Base-by-base conservation (phyloP, 2,888 invertebrate genomes). In the Agrypnus murinus region DNA sequence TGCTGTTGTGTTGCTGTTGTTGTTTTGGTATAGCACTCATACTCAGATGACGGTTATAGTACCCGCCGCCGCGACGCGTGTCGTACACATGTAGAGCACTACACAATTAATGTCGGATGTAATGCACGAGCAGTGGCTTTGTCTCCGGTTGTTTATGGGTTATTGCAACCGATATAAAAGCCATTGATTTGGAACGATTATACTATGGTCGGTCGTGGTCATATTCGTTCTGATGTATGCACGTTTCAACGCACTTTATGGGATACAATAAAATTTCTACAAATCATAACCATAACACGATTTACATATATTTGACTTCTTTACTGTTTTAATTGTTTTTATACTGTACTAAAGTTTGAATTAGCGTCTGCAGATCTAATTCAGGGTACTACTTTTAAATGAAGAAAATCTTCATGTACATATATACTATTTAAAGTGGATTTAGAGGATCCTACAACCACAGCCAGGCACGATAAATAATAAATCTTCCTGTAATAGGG, bases 41-140 rank as follows among this genome's bases (percentile, higher is more conserved):
- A 70, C 60, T 70, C 70, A 65, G 70, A 70, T 66, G 70, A 70
- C 70, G 70, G 62, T 66, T 65, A 45, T 53, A 63, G 65, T 62
- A 60, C 60, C 25, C 77, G 80, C 78, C 83, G 83, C 81, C 82
- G 81, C 82, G 83, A 82, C 84, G 83, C 84, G 81, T 85, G 85
- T 85, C 82, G 82, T 83, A 85, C 85, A 85, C 82, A 83, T 85
- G 85, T 85, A 84, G 82, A 84, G 81, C 81, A 81, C 79, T 79
- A 81, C 80, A 81, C 84, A 83, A 84, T 84, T 84, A 84, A 83
- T 84, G 84, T 83, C 83, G 81, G 82, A 81, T 80, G 82, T 83
- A 83, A 83, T 82, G 82, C 82, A 83, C 82, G 82, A 81, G 81
- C 81, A 79, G 79, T 75, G 81, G 81, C 81, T 82, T 82, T 84